Evolutionary conservation across 1,140 invertebrate genomes (phyloP), one percentile per base, ranked within the genome.

Genomic region (Mycetomoellerius zeteki): DNA sequence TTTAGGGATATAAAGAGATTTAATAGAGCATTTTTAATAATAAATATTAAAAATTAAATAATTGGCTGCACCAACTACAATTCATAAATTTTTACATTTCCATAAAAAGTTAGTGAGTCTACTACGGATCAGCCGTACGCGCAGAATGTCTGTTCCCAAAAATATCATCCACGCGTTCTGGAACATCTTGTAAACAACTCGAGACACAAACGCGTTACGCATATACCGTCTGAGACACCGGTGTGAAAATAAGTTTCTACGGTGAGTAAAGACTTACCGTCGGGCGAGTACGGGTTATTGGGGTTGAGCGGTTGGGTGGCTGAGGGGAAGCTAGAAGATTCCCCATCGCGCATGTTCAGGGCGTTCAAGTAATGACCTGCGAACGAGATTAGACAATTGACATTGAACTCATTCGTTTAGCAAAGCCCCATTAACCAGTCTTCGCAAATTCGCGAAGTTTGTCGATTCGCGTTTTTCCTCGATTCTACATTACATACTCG

Each of bases 231-330:
- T 37, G 16, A 30, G 67, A 58, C 37, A 21, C 33, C 37, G 69
- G 37, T 50, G 47, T 33, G 62, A 27, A 72, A 67, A 64, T 88
- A 77, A 88, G 62, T 89, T 80, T 89, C 60, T 89, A 89, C 86
- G 77, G 65, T 50, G 84, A 88, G 75, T 90, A 77, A 76, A 91
- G 88, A 95, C 96, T 97, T 96, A 98, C 98, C 98, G 95, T 98
- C 98, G 75, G 98, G 98, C 67, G 98, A 98, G 94, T 98, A 98
- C 82, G 98, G 98, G 94, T 98, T 96, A 94, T 98, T 98, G 21
- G 98, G 98, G 94, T 98, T 98, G 8, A 98, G 96, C 19, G 98
- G 98, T 94, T 98, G 97, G 89, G 96, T 97, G 27, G 97, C 96
- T 58, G 97, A 97, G 72, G 97, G 96, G 92, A 97, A 97, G 92